Evolutionary conservation across 2,888 invertebrate species (phyloP), one percentile per base, ranked within the genome.

Genomic region (Deilephila elpenor): DNA sequence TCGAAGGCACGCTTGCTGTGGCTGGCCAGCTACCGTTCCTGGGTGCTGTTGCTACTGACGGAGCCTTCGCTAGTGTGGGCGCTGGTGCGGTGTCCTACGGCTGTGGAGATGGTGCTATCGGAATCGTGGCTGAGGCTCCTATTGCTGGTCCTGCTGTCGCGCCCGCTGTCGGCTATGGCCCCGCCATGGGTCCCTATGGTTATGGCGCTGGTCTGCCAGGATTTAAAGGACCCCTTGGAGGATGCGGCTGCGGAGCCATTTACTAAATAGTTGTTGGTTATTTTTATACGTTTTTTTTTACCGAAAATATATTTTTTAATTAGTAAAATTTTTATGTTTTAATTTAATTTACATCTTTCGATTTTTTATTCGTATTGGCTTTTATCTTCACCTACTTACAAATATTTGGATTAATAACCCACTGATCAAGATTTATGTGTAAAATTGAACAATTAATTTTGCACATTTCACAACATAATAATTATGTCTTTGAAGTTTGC

Each of bases 1-100:
- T 78, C 51, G 79, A 82, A 73, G 82, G 82, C 5, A 25, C 72
- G 8, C 59, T 81, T 5, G 59, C 64, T n/a, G 77, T 78, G 0
- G 74, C 73, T 44, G 81, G 81, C 6, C 78, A 80, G 61, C 62
- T 82, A 14, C 81, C 81, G 6, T 75, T 82, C 37, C n/a, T 81
- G 32, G 79, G 81, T 8, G 74, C 80, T 19, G 78, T 78, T 0
- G 79, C 72, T 44, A 71, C 80, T 51, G 81, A 78, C 20, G 81
- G 80, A 0, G 72, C 60, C 0, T 51, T 81, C 60, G 74, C 79
- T 0, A 75, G 79, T 20, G 76, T 75, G 61, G 81, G 81, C 0
- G 78, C 78, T 67, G 78, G 80, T 34, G 72, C 76, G 0, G 77
- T 81, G 4, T 76, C 78, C 2, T 81, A 80, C 34, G 78, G 79